Evolutionary conservation across 2,113 vertebrate genomes (phyloP), one percentile per base, ranked within the genome.

Genomic region (Corythaeola cristata): DNA sequence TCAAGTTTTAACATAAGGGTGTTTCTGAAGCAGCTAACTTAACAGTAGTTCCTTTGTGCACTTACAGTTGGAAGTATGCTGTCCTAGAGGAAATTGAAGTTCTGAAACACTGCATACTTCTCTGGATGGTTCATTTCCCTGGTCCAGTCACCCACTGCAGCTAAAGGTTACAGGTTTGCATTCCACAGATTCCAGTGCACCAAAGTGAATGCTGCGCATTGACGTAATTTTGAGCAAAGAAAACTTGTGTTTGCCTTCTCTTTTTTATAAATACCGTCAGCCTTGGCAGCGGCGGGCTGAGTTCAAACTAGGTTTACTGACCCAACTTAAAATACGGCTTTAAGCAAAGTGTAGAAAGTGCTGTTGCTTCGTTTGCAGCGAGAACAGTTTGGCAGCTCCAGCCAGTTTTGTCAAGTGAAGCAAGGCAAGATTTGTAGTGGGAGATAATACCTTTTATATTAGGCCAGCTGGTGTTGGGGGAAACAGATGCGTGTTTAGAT

Each of bases 101-200:
- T 82, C 44, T 90, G 67, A 64, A 68, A 55, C 58, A 15, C 50
- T 41, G 53, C 81, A 28, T 75, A 8, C 30, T 87, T 79, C 8
- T 56, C 71, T 12, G 90, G 62, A 80, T 33, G 88, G 59, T 59
- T 83, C 85, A 63, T 88, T 95, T 88, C 90, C 96, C 91, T 59
- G 88, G 7, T 41, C 89, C 63, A 11, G 14, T 84, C 81, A 39
- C 27, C 77, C 77, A 12, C 71, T 69, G 85, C 74, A 75, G 82
- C 79, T 60, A 26, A 27, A 88, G 93, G 92, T 93, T 89, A 55
- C 95, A 96, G 93, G 91, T 97, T 96, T 88, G 88, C 91, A 96
- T 96, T 95, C 93, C 96, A 11, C 22, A 15, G 18, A 95, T 96
- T 89, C 91, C 95, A 49, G n/a, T 15, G 32, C 66, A 37, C 69